Base-by-base conservation (phyloP, 2,888 invertebrate species). In the Chrysodeixis includens region DNA sequence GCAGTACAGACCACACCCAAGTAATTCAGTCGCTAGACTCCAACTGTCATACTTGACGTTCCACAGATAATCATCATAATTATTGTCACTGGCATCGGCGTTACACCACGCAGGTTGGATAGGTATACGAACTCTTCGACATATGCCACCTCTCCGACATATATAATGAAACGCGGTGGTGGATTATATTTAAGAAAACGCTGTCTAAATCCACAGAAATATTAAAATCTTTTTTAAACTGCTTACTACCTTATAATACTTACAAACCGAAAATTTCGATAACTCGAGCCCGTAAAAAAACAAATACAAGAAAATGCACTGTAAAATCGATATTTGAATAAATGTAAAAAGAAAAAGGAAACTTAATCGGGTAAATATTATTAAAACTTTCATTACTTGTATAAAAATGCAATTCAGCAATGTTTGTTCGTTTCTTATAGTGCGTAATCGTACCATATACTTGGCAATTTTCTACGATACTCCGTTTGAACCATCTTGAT, bases 381-480 rank as follows among this genome's bases (percentile, higher is more conserved):
- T 56, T 46, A 63, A 56, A 58, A 20, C 53, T 9, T n/a, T 26
- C 22, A 71, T 9, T 44, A 8, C 53, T 14, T 53, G 35, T 32
- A 51, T 20, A 18, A 53, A 69, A 63, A 9, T 49, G 9, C 46
- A 9, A 49, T 22, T 58, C 49, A 4, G 20, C 54, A 56, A 46
- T 46, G n/a, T 72, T 74, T 61, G 60, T 62, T 69, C 70, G 49
- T 26, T 40, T 60, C 20, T 56, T 18, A 10, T 20, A 18, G 46
- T 9, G 46, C 18, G 46, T 20, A 56, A 64, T 59, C 53, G 46
- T 20, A 52, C 46, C n/a, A 16, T n/a, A 46, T 46, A 16, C 9
- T 46, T 18, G 18, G 46, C 46, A 8, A 46, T 46, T 10, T 20
- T 10, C 46, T 18, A 46, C 8, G 2, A 44, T 16, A 6, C 30